phyloP scores from a whole-genome alignment of 2,113 vertebrate genomes.

The Heterochromis multidens region DNA sequence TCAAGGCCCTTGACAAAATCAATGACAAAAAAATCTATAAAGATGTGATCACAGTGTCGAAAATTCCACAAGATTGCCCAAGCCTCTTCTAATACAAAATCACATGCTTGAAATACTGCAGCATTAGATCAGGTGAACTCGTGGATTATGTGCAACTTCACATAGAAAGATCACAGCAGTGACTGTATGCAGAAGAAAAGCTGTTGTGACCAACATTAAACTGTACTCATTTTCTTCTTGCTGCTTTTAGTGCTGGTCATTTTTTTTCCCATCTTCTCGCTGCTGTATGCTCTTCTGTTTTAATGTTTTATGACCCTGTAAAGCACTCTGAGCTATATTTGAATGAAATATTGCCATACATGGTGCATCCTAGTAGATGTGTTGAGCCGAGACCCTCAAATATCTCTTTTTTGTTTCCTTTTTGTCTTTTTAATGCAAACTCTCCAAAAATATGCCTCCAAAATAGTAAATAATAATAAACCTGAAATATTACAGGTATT shows the following conservation, averaged over 20 bases:
- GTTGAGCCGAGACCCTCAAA: not conserved
- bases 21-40: slow-evolving; percentile 45
- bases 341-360: not conserved
- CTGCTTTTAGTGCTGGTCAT: not conserved
- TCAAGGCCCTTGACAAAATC: slow-evolving; percentile 26
- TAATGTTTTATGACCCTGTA: not conserved
- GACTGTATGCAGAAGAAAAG: not conserved
- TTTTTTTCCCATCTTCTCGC: not conserved
- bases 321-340: not conserved
- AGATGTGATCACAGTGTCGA: not conserved
- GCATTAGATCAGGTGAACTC: not conserved
- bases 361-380: not conserved
- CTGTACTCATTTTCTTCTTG: not conserved
- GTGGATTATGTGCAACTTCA: not conserved
- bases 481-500: not conserved
- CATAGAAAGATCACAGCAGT: not conserved
- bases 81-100: not conserved
- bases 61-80: not conserved
- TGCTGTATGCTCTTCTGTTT: not conserved
- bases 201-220: not conserved
- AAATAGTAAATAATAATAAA: not conserved
- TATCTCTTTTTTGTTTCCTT: not conserved
- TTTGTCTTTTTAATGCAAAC: not conserved
- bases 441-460: not conserved
- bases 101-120: not conserved